Evolutionary conservation across 2,797 vertebrate species (phyloP).

Genomic region (Merluccius polli): DNA sequence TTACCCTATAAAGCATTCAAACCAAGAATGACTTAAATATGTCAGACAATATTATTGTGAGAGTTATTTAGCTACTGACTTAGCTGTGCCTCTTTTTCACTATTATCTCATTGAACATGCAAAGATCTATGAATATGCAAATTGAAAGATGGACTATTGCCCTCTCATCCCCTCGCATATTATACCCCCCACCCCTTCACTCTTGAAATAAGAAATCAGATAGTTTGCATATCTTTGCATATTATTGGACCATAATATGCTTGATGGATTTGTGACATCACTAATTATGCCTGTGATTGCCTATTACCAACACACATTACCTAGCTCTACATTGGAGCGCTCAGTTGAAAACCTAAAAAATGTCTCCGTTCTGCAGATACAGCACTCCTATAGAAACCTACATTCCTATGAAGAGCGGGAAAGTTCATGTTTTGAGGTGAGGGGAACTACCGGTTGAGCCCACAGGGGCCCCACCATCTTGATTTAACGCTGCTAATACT

Average conservation of each 20-base stretch:
- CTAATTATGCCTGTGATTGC: background rate
- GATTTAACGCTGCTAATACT: constrained; percentile 18
- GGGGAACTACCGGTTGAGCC: background rate
- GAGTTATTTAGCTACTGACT: background rate
- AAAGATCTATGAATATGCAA: constrained; percentile 4
- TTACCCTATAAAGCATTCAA: background rate
- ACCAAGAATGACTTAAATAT: background rate
- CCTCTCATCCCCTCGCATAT: background rate
- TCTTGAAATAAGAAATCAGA: background rate
- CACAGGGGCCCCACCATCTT: background rate
- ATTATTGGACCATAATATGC: background rate
- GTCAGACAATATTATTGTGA: background rate
- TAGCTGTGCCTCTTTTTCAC: background rate
- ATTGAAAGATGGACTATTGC: constrained; percentile 1
- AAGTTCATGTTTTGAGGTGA: background rate
- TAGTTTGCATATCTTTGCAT: constrained; percentile 1
- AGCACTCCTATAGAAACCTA: background rate
- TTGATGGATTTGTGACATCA: background rate
- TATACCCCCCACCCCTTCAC: background rate
- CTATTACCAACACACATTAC: too few relatives aligned
- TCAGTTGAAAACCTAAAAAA: background rate
- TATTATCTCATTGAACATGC: background rate
- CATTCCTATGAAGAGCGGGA: background rate
- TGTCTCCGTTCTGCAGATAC: background rate
- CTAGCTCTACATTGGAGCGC: background rate